These are phyloP conservation scores for Dasysyrphus albostriatus DNA, from an alignment of 2,888 invertebrate species.

Conservation along the genomic window DNA sequence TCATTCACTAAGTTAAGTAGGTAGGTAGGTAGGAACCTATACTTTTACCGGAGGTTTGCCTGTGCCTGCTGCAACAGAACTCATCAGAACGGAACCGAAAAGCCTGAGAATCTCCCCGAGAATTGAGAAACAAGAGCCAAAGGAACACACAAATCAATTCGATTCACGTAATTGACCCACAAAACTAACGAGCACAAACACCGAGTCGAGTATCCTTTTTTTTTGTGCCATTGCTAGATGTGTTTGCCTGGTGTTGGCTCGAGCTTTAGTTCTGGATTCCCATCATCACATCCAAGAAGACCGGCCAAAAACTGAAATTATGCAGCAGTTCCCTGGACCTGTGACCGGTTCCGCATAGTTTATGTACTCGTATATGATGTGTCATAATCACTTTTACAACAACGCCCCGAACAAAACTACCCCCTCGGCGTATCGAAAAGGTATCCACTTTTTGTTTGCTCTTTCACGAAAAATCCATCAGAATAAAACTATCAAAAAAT, in stretches of 20 bases:
- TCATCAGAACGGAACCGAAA: constrained; percentile 2
- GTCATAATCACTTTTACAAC: constrained; percentile 52
- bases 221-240: constrained; percentile 7
- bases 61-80: not conserved
- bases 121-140: constrained; percentile 32
- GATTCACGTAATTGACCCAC: constrained; percentile 73
- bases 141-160: constrained; percentile 62
- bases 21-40: not conserved
- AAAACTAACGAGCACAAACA: constrained; percentile 64
- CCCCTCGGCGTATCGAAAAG: not conserved
- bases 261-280: not conserved
- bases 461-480: constrained; percentile 12
- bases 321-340: constrained; percentile 49
- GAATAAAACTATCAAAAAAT: constrained; percentile 35
- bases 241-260: not conserved
- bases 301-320: constrained; percentile 54
- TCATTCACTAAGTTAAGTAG: not conserved
- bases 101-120: constrained; percentile 11
- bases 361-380: constrained; percentile 40
- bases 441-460: constrained; percentile 14
- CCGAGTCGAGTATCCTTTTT: constrained; percentile 38
- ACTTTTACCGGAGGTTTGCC: not conserved
- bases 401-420: constrained; percentile 12
- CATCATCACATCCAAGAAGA: constrained; percentile 11
- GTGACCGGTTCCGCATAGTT: constrained; percentile 62